A percentile compares a stretch with the other conserved stretches of the same genome.
Evolutionary conservation across 2,797 vertebrate species (phyloP).

Genomic region (Anolis apletophallus): DNA sequence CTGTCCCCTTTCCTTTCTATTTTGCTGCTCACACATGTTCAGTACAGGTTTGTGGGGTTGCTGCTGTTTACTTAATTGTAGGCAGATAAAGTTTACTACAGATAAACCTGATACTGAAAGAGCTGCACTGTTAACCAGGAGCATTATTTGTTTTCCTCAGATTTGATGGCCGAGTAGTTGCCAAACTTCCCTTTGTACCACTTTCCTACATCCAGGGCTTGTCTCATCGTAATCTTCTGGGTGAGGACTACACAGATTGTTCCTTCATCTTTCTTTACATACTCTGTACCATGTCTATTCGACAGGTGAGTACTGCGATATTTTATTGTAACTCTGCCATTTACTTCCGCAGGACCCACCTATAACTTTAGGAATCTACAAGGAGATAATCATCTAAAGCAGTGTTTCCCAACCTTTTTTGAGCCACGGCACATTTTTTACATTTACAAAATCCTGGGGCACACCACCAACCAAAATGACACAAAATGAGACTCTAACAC

Average conservation of each 20-base stretch:
- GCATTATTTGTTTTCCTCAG: conserved; percentile 72
- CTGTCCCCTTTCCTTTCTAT: too few species aligned
- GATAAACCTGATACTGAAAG: too few species aligned
- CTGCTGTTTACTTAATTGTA: too few species aligned
- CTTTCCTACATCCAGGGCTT: conserved; percentile 96
- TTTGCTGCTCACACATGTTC: too few species aligned
- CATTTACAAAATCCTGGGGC: too few species aligned
- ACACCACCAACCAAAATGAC: too few species aligned
- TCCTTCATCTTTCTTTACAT: conserved; percentile 99
- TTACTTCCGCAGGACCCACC: background rate
- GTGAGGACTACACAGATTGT: conserved; percentile 97
- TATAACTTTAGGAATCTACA: background rate
- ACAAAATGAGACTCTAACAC: too few species aligned
- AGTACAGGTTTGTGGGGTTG: too few species aligned
- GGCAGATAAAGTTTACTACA: too few species aligned
- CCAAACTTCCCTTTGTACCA: conserved; percentile 94
- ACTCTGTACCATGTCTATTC: conserved; percentile 98
- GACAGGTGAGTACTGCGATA: conserved; percentile 85
- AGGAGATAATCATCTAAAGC: too few species aligned
- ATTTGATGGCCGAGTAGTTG: conserved; percentile 97
- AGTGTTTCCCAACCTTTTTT: too few species aligned
- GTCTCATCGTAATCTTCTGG: conserved; percentile 94
- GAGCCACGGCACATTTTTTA: too few species aligned
- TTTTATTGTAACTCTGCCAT: background rate
- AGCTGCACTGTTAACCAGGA: conserved; percentile 4